phyloP scores from a whole-genome alignment of 2,888 invertebrate species.

The Hipparchia semele region DNA sequence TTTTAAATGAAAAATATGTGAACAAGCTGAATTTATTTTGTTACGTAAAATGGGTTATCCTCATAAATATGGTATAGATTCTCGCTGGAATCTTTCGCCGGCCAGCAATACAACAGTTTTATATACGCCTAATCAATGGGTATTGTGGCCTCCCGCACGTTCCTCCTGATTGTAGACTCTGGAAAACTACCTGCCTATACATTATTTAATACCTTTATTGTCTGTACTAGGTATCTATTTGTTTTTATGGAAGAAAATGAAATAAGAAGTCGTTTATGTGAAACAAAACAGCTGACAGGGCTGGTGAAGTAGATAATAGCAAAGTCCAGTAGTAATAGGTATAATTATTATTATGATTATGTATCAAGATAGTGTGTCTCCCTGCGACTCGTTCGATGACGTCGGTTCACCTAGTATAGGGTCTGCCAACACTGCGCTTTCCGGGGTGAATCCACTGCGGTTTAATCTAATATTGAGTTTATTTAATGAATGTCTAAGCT shows the following conservation, averaged over 20 bases:
- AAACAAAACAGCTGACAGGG: not conserved
- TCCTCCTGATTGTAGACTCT: slow-evolving; percentile 16
- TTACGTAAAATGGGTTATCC: slow-evolving; percentile 8
- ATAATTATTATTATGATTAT: too few relatives aligned
- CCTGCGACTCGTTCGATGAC: too few relatives aligned
- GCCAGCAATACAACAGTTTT: slow-evolving; percentile 23
- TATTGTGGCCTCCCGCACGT: slow-evolving; percentile 29
- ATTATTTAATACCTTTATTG: slow-evolving; percentile 12
- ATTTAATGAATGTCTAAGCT: not conserved
- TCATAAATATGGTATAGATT: slow-evolving; percentile 21
- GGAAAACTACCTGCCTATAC: slow-evolving; percentile 20
- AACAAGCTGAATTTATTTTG: not conserved
- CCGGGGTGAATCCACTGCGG: too few relatives aligned
- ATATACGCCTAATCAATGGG: slow-evolving; percentile 31
- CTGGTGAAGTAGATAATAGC: not conserved
- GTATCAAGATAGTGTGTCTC: too few relatives aligned
- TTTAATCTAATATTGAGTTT: not conserved
- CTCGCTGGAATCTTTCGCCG: slow-evolving; percentile 19
- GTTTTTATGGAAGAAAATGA: not conserved
- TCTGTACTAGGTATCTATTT: not conserved
- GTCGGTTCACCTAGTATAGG: too few relatives aligned
- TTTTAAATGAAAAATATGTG: not conserved
- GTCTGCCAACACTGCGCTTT: too few relatives aligned
- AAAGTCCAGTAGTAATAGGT: too few relatives aligned
- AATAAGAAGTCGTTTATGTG: not conserved